Evolutionary conservation across 1,140 invertebrate genomes (phyloP).

Genomic region (Panonychus citri): DNA sequence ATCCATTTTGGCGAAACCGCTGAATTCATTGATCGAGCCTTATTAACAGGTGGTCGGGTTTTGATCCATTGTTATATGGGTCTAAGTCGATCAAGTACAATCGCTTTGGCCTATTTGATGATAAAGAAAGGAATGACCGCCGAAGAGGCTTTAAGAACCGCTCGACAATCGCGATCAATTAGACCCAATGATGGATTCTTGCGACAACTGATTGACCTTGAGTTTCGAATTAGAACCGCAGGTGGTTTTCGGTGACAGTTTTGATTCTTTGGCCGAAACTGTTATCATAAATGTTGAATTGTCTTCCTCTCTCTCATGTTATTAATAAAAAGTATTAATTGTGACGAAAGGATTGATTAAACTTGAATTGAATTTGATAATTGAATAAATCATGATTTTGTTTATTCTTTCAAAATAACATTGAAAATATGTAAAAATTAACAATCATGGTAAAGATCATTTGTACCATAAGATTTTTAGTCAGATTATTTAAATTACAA

Average conservation of each 20-base stretch:
- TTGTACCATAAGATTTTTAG: too few relatives aligned
- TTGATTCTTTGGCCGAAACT: too few relatives aligned
- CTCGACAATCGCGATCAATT: background rate
- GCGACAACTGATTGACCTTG: conserved; percentile 21
- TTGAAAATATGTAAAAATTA: too few relatives aligned
- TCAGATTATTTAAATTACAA: too few relatives aligned
- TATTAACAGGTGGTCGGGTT: conserved; percentile 1
- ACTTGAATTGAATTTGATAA: too few relatives aligned
- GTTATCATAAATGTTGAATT: too few relatives aligned
- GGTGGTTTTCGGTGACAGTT: background rate
- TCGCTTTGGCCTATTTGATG: conserved; percentile 68
- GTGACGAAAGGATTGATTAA: too few relatives aligned
- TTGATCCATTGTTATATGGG: conserved; percentile 75
- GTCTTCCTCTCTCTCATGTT: too few relatives aligned
- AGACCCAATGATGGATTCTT: conserved; percentile 11
- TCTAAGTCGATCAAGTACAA: conserved; percentile 53
- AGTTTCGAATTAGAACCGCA: background rate
- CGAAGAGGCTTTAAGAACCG: conserved; percentile 35
- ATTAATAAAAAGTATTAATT: too few relatives aligned
- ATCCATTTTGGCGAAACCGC: conserved; percentile 3
- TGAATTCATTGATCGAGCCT: conserved; percentile 8
- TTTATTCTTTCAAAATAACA: too few relatives aligned
- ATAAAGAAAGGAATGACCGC: conserved; percentile 52
- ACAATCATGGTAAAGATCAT: too few relatives aligned
- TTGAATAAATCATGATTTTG: too few relatives aligned